A percentile compares a stretch with the other conserved stretches of the same genome.
phyloP scores from a whole-genome alignment of 53 echinoderm and acorn worm genomes.

The Henricia sp. region DNA sequence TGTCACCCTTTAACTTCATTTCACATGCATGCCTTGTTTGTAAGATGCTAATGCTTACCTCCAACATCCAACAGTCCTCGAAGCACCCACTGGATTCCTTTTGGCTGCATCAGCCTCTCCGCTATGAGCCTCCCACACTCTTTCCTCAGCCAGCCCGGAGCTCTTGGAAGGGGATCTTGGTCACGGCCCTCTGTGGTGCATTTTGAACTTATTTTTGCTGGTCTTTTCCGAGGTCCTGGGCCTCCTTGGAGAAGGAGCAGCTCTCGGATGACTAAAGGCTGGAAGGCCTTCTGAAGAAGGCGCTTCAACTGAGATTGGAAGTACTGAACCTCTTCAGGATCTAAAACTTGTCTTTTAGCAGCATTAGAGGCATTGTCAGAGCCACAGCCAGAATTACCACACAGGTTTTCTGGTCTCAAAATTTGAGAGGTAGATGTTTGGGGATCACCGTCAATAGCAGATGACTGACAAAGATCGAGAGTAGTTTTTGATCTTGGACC shows the following conservation, averaged over 20 bases:
- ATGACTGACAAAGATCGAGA: not conserved
- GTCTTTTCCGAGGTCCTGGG: slow-evolving; percentile 34
- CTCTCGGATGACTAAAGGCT: slow-evolving; percentile 87
- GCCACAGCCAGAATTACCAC: not conserved
- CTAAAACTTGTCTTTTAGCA: not conserved
- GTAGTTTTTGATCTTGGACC: not conserved
- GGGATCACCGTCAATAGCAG: not conserved
- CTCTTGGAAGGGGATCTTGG: slow-evolving; percentile 76
- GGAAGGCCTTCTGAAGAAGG: slow-evolving; percentile 74
- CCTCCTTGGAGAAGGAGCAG: slow-evolving; percentile 88
- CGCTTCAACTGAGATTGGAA: slow-evolving; percentile 67
- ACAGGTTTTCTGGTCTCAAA: not conserved
- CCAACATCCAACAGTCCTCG: slow-evolving; percentile 81
- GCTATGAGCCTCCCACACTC: slow-evolving; percentile 81
- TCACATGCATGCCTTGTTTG: too few species aligned
- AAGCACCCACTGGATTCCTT: slow-evolving; percentile 83
- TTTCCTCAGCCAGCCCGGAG: slow-evolving; percentile 82
- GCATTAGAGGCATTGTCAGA: not conserved
- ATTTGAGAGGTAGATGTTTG: not conserved
- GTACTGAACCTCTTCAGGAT: slow-evolving; percentile 30
- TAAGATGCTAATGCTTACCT: slow-evolving; percentile 48
- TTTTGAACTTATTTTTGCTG: slow-evolving; percentile 14
- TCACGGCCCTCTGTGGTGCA: too few species aligned
- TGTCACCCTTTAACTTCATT: too few species aligned
- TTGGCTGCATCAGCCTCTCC: slow-evolving; percentile 79